These are phyloP conservation scores for Erebia epiphron DNA, from an alignment of 2,888 invertebrate genomes.

Conservation along the genomic window DNA sequence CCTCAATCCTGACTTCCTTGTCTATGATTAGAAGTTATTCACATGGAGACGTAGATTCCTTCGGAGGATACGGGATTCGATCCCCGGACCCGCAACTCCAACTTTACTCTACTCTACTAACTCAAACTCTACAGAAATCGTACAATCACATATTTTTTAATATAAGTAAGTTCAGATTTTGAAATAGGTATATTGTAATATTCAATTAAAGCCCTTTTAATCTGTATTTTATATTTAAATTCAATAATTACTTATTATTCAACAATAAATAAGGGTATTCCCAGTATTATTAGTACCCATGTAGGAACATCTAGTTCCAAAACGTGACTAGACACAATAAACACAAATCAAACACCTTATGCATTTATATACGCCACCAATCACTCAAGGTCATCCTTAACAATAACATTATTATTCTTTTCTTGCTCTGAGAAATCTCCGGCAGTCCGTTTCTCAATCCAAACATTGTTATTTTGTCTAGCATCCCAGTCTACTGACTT, in stretches of 20 bases:
- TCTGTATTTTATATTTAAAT: not conserved
- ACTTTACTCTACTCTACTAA: no score
- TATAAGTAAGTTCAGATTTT: no score
- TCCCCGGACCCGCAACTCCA: no score
- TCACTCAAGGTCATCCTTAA: slow-evolving; percentile 27
- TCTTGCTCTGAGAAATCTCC: slow-evolving; percentile 35
- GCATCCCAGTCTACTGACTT: slow-evolving; percentile 60
- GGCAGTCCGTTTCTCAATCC: slow-evolving; percentile 9
- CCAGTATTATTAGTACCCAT: slow-evolving; percentile 14
- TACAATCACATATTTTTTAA: no score
- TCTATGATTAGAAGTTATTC: no score
- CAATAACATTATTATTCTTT: slow-evolving; percentile 33
- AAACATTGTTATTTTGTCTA: slow-evolving; percentile 16
- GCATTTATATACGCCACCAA: slow-evolving; percentile 21
- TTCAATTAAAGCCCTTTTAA: not conserved
- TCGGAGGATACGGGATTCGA: no score
- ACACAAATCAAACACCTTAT: slow-evolving; percentile 26
- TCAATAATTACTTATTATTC: slow-evolving; percentile 11
- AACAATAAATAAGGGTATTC: slow-evolving; percentile 13
- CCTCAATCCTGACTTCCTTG: no score
- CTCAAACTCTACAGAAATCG: no score
- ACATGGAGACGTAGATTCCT: no score
- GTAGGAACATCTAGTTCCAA: slow-evolving; percentile 23
- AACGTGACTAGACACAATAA: slow-evolving; percentile 40
- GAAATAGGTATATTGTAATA: not conserved